Evolutionary conservation across 2,113 vertebrate genomes (phyloP).

Genomic region (Lota lota): DNA sequence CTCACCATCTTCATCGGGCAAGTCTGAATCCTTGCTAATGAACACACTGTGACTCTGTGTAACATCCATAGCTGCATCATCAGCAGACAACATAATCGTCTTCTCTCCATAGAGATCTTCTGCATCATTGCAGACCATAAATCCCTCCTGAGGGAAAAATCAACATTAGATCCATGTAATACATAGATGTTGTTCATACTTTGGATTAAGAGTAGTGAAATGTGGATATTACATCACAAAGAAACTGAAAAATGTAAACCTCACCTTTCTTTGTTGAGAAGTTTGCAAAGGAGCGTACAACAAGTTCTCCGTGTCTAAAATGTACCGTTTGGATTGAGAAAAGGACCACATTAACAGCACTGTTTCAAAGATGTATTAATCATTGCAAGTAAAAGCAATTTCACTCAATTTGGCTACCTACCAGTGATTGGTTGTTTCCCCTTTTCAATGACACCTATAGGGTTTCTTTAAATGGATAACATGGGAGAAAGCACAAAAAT

Average conservation of each 20-base stretch:
- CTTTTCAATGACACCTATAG: background rate
- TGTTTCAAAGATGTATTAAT: too few species aligned
- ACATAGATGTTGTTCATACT: background rate
- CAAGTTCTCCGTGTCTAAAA: slow-evolving; percentile 66
- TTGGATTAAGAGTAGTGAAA: background rate
- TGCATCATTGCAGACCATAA: slow-evolving; percentile 22
- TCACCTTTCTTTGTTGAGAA: slow-evolving; percentile 57
- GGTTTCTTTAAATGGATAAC: background rate
- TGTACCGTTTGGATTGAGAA: background rate
- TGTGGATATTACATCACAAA: background rate
- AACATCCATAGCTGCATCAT: slow-evolving; percentile 83
- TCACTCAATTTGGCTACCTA: background rate
- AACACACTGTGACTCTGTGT: slow-evolving; percentile 83
- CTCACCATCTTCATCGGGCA: slow-evolving; percentile 20
- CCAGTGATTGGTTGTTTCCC: background rate
- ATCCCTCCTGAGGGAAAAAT: slow-evolving; percentile 40
- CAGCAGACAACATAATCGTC: slow-evolving; percentile 79
- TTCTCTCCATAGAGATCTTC: slow-evolving; percentile 60
- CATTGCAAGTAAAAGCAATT: too few species aligned
- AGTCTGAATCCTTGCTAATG: slow-evolving; percentile 66
- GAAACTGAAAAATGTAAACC: background rate
- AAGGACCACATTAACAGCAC: too few species aligned
- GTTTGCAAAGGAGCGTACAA: slow-evolving; percentile 62
- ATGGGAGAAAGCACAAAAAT: background rate
- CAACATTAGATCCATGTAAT: background rate